Base-by-base conservation (phyloP, 2,888 invertebrate genomes). In the Amphipoea lucens region DNA sequence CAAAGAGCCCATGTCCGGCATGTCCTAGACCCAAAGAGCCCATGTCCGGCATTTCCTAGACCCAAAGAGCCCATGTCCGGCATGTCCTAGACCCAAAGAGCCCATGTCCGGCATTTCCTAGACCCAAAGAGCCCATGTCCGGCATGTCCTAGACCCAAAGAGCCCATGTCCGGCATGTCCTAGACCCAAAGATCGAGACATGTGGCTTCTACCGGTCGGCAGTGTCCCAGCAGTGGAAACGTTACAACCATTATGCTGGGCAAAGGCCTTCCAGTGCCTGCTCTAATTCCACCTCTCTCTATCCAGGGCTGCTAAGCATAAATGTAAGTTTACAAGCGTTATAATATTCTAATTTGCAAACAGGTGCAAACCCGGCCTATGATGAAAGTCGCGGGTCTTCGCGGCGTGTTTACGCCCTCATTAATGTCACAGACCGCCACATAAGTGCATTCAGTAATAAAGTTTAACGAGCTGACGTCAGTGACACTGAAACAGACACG, bases 391-490 rank as follows among this genome's bases (percentile, higher is more conserved):
- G 11, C 17, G n/a, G 23, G 20, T 60, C 40, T 60, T 69, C 23
- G 36, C n/a, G 14, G 20, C 20, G n/a, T 70, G n/a, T 62, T 54
- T 57, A 74, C 45, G 20, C 29, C 66, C 9, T 60, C 65, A 54
- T 57, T 40, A 66, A 74, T 54, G 63, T 84, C 42, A 42, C 9
- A 63, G 45, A 20, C 4, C n/a, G 57, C 23, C 42, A 48, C 62
- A 11, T 29, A 14, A n/a, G 60, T 71, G 54, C 60, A 79, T 65
- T 84, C 57, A 60, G 40, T 45, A 67, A 66, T 72, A 63, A 63
- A 69, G 36, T 63, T 54, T 48, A 70, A 71, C 17, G 60, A 63
- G 65, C 62, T 72, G 81, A 81, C 85, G 57, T 85, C 62, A 85
- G 65, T 23, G 40, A 7, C 51, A 68, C 57, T 85, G 66, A 20